Evolutionary conservation across 2,797 vertebrate species (phyloP).

Genomic region (Onychomys torridus): DNA sequence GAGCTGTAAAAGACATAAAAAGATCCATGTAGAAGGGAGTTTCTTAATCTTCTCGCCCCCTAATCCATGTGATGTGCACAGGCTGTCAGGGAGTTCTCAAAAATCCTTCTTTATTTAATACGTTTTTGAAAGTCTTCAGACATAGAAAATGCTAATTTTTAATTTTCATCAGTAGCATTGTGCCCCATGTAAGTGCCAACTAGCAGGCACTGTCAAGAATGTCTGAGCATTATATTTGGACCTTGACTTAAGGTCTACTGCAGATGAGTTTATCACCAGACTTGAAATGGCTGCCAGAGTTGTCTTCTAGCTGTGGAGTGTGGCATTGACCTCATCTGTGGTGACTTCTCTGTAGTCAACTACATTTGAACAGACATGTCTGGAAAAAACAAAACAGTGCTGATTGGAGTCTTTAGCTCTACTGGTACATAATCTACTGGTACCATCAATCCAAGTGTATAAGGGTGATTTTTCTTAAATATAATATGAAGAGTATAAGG

Average conservation of each 20-base stretch:
- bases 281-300: neutral
- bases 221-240: neutral
- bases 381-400: neutral
- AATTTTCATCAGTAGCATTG: neutral
- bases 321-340: neutral
- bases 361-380: neutral
- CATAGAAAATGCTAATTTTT: neutral
- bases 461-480: neutral
- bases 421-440: neutral
- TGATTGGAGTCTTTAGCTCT: neutral
- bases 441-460: neutral
- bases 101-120: constrained; percentile 36
- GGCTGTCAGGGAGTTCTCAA: neutral
- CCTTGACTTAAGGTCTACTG: neutral
- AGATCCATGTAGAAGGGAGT: neutral
- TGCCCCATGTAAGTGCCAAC: neutral
- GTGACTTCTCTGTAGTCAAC: neutral
- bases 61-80: neutral
- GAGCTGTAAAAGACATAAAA: neutral
- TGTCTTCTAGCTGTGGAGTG: neutral
- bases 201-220: neutral
- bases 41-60: neutral
- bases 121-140: constrained; percentile 42
- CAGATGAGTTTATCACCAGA: neutral
- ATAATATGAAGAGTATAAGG: neutral